phyloP scores from a whole-genome alignment of 2,888 invertebrate genomes.

The Pseudococcus viburni region DNA sequence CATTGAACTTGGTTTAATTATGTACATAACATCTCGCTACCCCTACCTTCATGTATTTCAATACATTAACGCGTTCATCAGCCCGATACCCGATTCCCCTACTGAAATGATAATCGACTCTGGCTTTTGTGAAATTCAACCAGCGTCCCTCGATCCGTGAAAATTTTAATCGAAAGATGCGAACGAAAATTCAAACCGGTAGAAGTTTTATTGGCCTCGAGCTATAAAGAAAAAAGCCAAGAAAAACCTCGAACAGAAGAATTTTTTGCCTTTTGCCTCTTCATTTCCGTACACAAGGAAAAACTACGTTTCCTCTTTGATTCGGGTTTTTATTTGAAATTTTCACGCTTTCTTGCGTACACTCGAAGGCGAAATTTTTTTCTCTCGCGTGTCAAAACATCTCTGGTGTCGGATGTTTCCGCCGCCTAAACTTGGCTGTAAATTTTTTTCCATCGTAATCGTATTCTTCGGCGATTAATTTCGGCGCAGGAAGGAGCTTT shows the following conservation, averaged over 20 bases:
- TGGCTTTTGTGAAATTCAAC: constrained; percentile 16
- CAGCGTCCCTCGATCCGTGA: not conserved
- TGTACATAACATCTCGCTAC: constrained; percentile 54
- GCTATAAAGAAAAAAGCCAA: not conserved
- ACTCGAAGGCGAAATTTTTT: constrained; percentile 4
- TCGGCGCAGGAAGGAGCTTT: not conserved
- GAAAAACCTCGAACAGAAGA: not conserved
- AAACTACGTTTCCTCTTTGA: constrained; percentile 12
- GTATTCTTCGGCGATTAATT: constrained; percentile 11
- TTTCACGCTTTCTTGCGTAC: constrained; percentile 18
- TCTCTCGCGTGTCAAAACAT: constrained; percentile 2
- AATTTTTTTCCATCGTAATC: not conserved
- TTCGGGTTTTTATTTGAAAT: not conserved
- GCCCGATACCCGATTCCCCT: not conserved
- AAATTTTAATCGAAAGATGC: constrained; percentile 38
- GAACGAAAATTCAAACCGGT: no score
- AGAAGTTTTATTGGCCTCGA: not conserved
- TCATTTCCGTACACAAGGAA: not conserved
- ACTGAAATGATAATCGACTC: not conserved
- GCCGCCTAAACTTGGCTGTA: not conserved
- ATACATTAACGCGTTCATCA: constrained; percentile 44
- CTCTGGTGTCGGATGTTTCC: not conserved
- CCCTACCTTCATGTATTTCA: constrained; percentile 47
- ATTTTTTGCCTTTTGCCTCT: not conserved
- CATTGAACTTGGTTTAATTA: constrained; percentile 55